Evolutionary conservation across 2,888 invertebrate species (phyloP).

Genomic region (Agelastica alni): DNA sequence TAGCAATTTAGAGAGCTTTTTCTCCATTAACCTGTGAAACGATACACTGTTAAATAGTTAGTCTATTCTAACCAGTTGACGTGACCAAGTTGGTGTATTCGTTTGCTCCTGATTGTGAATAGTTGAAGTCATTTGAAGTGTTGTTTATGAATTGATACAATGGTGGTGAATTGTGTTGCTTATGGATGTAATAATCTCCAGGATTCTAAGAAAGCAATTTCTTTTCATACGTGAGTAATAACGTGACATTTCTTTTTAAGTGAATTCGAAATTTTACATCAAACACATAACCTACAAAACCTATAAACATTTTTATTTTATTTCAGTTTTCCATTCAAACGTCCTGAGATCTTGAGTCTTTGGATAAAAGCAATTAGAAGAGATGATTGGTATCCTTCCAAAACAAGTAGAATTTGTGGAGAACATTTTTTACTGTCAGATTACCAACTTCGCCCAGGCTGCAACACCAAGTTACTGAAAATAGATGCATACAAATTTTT

Average conservation of each 20-base stretch:
- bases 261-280: neutral
- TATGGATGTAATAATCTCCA: neutral
- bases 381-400: no score
- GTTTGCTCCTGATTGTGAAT: no score
- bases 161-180: neutral
- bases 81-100: no score
- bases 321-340: conserved; percentile 3
- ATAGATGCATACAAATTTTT: neutral
- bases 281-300: neutral
- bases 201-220: neutral
- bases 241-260: neutral
- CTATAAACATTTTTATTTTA: neutral
- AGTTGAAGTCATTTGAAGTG: no score
- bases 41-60: no score
- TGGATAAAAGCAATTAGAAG: neutral
- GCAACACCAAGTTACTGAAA: neutral
- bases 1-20: no score
- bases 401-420: no score
- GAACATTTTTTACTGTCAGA: no score
- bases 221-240: neutral
- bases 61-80: no score
- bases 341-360: neutral
- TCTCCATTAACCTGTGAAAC: no score
- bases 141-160: no score
- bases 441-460: no score